phyloP scores from a whole-genome alignment of 2,113 vertebrate genomes.

The Prunella himalayana region DNA sequence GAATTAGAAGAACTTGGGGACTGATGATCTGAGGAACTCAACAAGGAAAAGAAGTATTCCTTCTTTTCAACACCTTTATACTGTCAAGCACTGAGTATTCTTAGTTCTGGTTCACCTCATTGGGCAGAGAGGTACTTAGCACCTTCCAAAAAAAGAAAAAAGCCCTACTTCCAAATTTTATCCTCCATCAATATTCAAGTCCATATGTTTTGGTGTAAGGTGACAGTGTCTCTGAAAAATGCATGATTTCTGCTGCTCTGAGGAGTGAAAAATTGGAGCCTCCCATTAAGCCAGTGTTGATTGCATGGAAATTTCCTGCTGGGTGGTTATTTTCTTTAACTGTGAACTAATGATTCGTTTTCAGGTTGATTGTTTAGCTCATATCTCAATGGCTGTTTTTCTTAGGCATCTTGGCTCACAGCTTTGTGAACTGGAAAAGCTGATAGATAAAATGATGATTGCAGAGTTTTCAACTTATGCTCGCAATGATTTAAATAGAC shows the following conservation, averaged over 20 bases:
- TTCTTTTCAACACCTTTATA: not conserved
- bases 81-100: not conserved
- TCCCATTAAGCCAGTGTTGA: not conserved
- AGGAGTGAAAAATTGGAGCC: not conserved
- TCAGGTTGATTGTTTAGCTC: slow-evolving; percentile 21
- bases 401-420: slow-evolving; percentile 95
- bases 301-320: slow-evolving; percentile 35
- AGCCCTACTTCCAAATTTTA: not conserved
- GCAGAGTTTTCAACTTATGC: slow-evolving; percentile 95
- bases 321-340: not conserved
- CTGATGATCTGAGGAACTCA: not conserved
- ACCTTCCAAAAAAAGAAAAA: not conserved
- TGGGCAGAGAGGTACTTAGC: not conserved
- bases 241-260: not conserved
- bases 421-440: slow-evolving; percentile 97
- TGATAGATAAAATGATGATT: slow-evolving; percentile 99
- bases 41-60: not conserved
- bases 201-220: not conserved
- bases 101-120: not conserved
- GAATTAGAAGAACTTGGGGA: not conserved
- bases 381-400: slow-evolving; percentile 38
- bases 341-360: slow-evolving; percentile 10
- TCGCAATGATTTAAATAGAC: slow-evolving; percentile 87
- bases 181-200: not conserved
- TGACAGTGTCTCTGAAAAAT: not conserved